Evolutionary conservation across 2,797 vertebrate species (phyloP).

Genomic region (Rhodeus uyekii): DNA sequence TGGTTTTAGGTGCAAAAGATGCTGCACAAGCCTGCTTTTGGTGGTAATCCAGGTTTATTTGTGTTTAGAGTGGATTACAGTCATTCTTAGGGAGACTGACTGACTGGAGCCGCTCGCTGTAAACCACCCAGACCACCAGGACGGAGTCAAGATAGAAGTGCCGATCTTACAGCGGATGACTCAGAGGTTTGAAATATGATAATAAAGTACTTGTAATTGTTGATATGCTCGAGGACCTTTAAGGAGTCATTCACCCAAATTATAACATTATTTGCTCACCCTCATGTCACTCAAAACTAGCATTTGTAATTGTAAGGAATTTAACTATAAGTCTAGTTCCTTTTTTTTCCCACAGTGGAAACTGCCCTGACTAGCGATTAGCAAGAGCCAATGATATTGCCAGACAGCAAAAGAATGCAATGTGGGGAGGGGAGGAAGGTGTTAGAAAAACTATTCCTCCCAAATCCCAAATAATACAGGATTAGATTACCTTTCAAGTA

Average conservation of each 20-base stretch:
- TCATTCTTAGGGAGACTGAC: conserved; percentile 28
- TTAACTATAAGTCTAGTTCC: background rate
- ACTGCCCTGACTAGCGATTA: background rate
- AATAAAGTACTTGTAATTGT: conserved; percentile 14
- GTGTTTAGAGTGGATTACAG: conserved; percentile 51
- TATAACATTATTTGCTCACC: background rate
- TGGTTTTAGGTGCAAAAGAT: conserved; percentile 65
- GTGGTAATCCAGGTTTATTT: conserved; percentile 49
- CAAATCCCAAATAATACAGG: background rate
- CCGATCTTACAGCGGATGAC: conserved; percentile 13
- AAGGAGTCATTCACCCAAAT: background rate
- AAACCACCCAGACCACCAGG: conserved; percentile 30
- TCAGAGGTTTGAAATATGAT: background rate
- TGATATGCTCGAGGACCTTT: background rate
- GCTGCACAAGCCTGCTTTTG: conserved; percentile 20
- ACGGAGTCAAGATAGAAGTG: background rate
- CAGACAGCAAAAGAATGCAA: background rate
- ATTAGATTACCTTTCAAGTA: background rate
- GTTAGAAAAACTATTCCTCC: background rate
- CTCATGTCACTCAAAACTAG: background rate
- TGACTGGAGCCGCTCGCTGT: conserved; percentile 33
- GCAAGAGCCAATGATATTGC: background rate
- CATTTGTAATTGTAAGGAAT: background rate
- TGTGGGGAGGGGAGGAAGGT: background rate
- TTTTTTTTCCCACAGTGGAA: background rate